phyloP scores from a whole-genome alignment of 37 sponge, comb jelly and placozoan species.

The Dysidea cf. avara region DNA sequence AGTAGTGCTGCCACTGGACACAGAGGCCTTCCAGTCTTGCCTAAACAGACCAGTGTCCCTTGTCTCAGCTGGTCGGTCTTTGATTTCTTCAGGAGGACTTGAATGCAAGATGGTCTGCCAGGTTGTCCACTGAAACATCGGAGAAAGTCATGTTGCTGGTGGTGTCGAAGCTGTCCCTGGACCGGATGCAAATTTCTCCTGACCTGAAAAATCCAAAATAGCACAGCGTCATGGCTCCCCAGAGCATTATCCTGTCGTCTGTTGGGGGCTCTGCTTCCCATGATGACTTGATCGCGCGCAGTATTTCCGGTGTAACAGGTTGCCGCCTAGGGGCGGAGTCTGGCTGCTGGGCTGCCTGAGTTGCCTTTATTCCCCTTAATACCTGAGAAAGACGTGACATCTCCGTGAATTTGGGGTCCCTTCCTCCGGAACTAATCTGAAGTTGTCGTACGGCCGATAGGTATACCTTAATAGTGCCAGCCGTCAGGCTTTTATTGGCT shows the following conservation, averaged over 20 bases:
- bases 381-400: slow-evolving; percentile 6
- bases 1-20: no score
- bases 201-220: no score
- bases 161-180: no score
- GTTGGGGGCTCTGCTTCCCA: background rate
- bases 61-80: no score
- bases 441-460: slow-evolving; percentile 36
- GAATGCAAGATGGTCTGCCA: no score
- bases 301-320: slow-evolving; percentile 24
- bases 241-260: background rate
- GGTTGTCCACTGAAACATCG: no score
- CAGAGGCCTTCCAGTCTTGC: no score
- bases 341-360: background rate
- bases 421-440: background rate
- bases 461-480: slow-evolving; percentile 25
- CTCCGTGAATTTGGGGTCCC: background rate
- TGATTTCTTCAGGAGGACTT: no score
- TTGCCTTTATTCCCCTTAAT: slow-evolving; percentile 4
- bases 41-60: no score
- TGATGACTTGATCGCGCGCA: background rate
- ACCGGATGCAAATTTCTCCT: no score
- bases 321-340: background rate
- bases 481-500: background rate
- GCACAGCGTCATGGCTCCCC: no score
- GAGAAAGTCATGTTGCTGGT: no score